Conservation (phyloP, 2,888 invertebrate genomes). For the Ophion costatus region DNA sequence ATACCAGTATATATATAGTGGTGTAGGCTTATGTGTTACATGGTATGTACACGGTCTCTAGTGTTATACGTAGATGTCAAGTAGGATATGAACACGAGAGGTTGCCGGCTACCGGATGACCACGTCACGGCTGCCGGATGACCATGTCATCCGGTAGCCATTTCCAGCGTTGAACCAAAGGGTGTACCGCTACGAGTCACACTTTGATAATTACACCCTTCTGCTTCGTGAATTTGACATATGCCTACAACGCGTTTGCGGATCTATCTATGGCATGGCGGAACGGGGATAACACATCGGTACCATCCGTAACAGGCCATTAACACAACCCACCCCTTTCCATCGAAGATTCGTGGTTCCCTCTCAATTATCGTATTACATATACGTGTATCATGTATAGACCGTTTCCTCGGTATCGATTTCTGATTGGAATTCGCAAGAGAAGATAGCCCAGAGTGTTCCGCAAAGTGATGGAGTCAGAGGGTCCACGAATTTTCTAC, state of each 20-base stretch:
- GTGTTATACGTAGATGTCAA: constrained; percentile 23
- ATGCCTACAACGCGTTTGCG: constrained; percentile 5
- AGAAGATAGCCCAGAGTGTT: constrained; percentile 10
- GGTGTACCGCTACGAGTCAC: background rate
- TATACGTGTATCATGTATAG: background rate
- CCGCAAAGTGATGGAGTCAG: constrained; percentile 31
- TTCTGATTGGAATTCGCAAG: constrained; percentile 53
- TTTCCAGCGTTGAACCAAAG: constrained; percentile 9
- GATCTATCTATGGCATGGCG: constrained; percentile 18
- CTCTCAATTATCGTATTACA: constrained; percentile 30
- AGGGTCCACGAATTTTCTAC: constrained; percentile 57
- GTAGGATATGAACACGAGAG: constrained; percentile 39
- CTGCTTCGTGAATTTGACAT: background rate
- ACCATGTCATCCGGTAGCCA: background rate
- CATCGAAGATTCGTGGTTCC: constrained; percentile 45
- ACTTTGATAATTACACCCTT: background rate
- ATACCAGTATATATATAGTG: background rate
- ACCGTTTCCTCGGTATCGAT: constrained; percentile 28
- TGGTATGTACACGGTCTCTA: constrained; percentile 5
- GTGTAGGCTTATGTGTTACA: background rate
- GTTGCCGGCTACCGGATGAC: constrained; percentile 6
- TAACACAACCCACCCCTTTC: constrained; percentile 44
- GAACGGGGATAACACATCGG: constrained; percentile 51
- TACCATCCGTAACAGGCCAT: constrained; percentile 57
- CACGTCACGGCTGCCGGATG: background rate